These are phyloP conservation scores for Tragelaphus imberbis DNA, from an alignment of 2,113 vertebrate genomes.

Conservation along the genomic window DNA sequence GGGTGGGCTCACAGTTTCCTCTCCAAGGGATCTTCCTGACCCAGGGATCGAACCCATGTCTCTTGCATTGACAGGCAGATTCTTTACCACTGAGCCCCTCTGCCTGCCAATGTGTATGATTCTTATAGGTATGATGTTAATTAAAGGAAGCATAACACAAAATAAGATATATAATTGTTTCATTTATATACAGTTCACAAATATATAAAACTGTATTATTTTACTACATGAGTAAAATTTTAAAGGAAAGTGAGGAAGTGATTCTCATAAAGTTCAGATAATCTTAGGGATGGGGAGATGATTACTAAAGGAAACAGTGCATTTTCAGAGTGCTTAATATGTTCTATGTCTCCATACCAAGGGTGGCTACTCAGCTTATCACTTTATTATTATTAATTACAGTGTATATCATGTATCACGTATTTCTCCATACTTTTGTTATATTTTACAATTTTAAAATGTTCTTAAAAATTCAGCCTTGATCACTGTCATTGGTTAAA, in stretches of 20 bases:
- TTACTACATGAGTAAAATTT: not conserved
- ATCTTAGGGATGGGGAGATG: not conserved
- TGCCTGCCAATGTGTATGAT: not conserved
- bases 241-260: not conserved
- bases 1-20: not conserved
- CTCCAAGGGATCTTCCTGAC: not conserved
- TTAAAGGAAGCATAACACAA: not conserved
- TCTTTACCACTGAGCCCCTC: not conserved
- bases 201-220: not conserved
- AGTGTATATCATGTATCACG: not conserved
- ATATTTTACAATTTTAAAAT: not conserved
- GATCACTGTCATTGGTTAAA: not conserved
- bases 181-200: not conserved
- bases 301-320: not conserved
- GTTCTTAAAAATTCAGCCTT: not conserved
- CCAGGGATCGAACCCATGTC: not conserved
- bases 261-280: not conserved
- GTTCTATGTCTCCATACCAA: not conserved
- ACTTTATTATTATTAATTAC: not conserved
- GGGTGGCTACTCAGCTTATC: not conserved
- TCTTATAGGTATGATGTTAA: not conserved
- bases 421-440: not conserved
- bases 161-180: not conserved
- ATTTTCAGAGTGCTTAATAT: not conserved
- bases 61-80: not conserved